Base-by-base conservation (phyloP, 2,113 vertebrate species). In the Gallinago undulata region DNA sequence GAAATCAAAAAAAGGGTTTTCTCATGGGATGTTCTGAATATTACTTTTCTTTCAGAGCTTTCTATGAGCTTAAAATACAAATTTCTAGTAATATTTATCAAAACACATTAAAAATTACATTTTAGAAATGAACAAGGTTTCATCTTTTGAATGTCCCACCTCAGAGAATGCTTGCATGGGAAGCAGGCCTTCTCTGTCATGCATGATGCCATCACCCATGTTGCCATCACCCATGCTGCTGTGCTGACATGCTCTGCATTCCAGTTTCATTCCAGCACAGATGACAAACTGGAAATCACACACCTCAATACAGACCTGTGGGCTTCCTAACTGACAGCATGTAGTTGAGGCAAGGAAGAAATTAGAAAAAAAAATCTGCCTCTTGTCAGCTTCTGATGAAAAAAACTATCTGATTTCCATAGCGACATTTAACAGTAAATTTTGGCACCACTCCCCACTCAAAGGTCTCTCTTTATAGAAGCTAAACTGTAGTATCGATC, bases 401-500 rank as follows among this genome's bases (percentile, higher is more conserved):
- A 96, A 96, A 39, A 39, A 9, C 39, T 48, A 48, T 86, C 56
- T 84, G 59, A 84, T 85, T 96, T 91, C 88, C 81, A 91, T 83
- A 91, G 89, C 79, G 96, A 94, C 66, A 94, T 96, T 97, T 97
- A 90, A 89, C 83, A 96, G 92, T 88, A 70, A 97, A 96, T 97
- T 97, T 90, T 97, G 90, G 89, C 77, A 87, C 35, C 89, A 96
- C 73, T 96, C 96, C 62, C 91, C 80, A 79, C 89, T 81, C 75
- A 93, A 86, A 97, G 63, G 80, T 95, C 90, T 73, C 75, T 93
- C 93, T 96, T 90, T 96, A 96, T n/a, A 95, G 89, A 97, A 98
- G 97, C 93, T 67, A 84, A 97, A 97, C 91, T 95, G 85, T 88
- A 96, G 63, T 96, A 97, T 94, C 17, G 48, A 96, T 97, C 91